Evolutionary conservation across 1,140 invertebrate genomes (phyloP), one percentile per base, ranked within the genome.

Genomic region (Hycleus cichorii): DNA sequence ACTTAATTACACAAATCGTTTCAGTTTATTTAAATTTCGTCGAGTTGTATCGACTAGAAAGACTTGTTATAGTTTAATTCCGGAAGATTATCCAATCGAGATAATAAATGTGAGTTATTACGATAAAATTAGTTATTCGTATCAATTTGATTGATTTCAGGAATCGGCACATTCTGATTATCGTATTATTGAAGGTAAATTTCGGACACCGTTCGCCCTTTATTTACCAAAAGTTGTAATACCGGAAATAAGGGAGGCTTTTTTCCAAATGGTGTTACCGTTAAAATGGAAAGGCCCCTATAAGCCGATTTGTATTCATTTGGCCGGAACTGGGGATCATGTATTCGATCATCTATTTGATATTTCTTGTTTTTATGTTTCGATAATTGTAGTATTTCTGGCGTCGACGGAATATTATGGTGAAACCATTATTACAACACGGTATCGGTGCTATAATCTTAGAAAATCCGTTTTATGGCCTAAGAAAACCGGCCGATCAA

Each of bases 321-420:
- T 98, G 57, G 95, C 96, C 55, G 95, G 95, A 43, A 99, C 97
- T 55, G 97, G 97, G 47, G 97, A 99, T 82, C 96, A 99, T 82
- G 93, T 96, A 82, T 18, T 18, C 18, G 18, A 18, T 18, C 1
- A 18, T 18, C 18, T 1, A 82, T 84, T 47, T 54, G 39, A 47
- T 38, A 44, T 45, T 45, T 49, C 6, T 32, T 46, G 18, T 12
- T 47, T 27, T 44, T 26, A 38, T 77, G 18, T 55, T 32, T 50
- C 27, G 8, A 64, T 64, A 55, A 56, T 80, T 82, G 18, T 70
- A 97, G 93, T 90, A 83, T 74, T 99, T 89, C 76, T 96, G 93
- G 90, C 78, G 93, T 68, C 77, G 96, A 70, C 77, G 94, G 73
- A 86, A 88, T 66, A 76, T 97, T 24, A 89, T 98, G 77, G 93